A percentile compares a stretch with the other conserved stretches of the same genome.
phyloP scores from a whole-genome alignment of 2,797 vertebrate genomes.

The Sternotherus odoratus region DNA sequence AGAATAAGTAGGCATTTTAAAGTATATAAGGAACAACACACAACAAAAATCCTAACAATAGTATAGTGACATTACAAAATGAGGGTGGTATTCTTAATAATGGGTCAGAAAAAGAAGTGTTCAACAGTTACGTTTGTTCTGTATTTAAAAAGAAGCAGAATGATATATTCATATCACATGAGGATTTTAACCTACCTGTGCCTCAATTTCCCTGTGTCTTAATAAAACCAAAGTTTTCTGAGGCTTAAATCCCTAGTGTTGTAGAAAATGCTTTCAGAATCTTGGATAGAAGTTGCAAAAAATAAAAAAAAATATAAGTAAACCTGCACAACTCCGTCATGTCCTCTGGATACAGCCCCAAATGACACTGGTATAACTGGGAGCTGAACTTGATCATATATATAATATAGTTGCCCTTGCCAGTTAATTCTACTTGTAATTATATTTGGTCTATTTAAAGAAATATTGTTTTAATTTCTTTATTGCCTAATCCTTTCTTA shows the following conservation, averaged over 20 bases:
- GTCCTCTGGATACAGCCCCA: background rate
- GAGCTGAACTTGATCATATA: background rate
- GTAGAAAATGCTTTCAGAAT: background rate
- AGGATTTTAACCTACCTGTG: background rate
- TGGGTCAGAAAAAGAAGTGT: background rate
- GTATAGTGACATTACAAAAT: background rate
- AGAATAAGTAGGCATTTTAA: background rate
- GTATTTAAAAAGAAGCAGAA: background rate
- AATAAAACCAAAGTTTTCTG: background rate
- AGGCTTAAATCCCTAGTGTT: background rate
- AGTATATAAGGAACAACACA: background rate
- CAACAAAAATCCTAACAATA: background rate
- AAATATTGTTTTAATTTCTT: background rate
- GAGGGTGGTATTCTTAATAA: background rate
- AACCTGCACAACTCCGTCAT: background rate
- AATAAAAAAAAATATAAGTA: background rate
- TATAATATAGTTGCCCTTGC: background rate
- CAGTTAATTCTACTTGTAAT: background rate
- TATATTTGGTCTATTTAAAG: background rate
- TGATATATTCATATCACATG: rapidly evolving
- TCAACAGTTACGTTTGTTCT: background rate
- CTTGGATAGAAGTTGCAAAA: background rate
- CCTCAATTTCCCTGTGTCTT: background rate
- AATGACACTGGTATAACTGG: background rate
- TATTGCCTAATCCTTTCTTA: background rate